These are phyloP conservation scores for Hofmannophila pseudospretella DNA, from an alignment of 2,888 invertebrate species.

Conservation along the genomic window DNA sequence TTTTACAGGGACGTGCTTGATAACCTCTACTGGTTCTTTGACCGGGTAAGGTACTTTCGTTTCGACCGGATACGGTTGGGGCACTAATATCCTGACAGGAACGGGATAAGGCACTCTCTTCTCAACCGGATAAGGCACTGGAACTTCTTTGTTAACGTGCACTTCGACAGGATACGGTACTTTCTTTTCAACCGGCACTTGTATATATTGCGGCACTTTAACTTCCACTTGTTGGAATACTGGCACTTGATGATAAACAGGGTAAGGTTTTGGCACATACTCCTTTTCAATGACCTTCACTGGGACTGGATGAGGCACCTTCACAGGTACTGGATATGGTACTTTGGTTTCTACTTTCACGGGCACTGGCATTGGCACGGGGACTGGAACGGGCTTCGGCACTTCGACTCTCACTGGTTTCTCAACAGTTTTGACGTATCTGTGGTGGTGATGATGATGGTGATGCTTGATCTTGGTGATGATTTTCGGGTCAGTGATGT, in stretches of 20 bases:
- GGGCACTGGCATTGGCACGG: constrained; percentile 62
- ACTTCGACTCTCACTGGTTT: constrained; percentile 76
- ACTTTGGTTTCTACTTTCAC: constrained; percentile 33
- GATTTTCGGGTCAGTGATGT: constrained; percentile 43
- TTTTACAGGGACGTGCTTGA: constrained; percentile 53
- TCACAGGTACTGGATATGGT: constrained; percentile 48
- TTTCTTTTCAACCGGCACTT: constrained; percentile 73
- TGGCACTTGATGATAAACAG: constrained; percentile 64
- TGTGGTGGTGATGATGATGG: constrained; percentile 82
- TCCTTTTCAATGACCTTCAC: constrained; percentile 72
- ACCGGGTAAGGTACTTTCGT: constrained; percentile 74
- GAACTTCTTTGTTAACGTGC: constrained; percentile 52
- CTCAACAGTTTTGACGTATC: constrained; percentile 79
- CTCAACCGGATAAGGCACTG: constrained; percentile 63
- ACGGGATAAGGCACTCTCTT: constrained; percentile 68
- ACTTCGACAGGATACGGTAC: constrained; percentile 67
- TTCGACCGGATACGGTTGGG: constrained; percentile 73
- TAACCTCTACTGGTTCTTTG: constrained; percentile 49
- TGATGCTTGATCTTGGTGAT: constrained; percentile 77
- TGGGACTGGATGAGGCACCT: constrained; percentile 67
- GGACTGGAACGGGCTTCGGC: constrained; percentile 67
- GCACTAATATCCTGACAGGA: constrained; percentile 57
- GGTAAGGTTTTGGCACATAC: constrained; percentile 67
- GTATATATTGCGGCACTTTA: constrained; percentile 61
- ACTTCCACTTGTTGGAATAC: constrained; percentile 58